Evolutionary conservation across 2,113 vertebrate genomes (phyloP), one percentile per base, ranked within the genome.

Genomic region (Suncus etruscus): DNA sequence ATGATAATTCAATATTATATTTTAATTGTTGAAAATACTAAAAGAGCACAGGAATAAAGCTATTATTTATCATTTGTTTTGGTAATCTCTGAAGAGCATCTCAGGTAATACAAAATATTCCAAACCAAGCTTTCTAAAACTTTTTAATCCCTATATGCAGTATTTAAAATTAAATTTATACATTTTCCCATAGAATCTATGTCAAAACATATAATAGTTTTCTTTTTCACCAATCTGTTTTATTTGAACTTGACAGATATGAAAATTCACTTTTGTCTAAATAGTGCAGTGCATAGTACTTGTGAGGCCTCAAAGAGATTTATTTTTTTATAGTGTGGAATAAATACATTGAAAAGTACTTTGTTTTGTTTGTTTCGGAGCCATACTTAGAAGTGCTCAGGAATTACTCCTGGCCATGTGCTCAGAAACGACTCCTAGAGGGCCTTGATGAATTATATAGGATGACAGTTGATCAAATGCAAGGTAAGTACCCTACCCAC

Each of bases 151-250:
- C 31, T 86, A 16, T 15, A 70, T 1, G 25, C 48, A 74, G 11
- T 94, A 50, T 79, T 91, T 45, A 83, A 81, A 94, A 95, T 85
- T 93, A 81, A 74, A 93, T 94, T 93, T 95, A 63, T 87, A 83
- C 91, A 83, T n/a, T 90, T 48, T 87, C 87, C 29, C 54, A 70
- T 79, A 87, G 68, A 69, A 80, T 86, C 95, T 89, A 83, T 77
- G 54, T 92, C 72, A 91, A 94, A 93, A 94, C 61, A 94, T 86
- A 87, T 88, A 91, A 94, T 87, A 79, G 82, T 89, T 91, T 95
- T 94, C 79, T 91, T 79, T 75, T 70, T 39, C 83, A 91, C 87
- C 93, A 91, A 87, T 73, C 72, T 91, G 83, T 31, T 50, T 80
- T 83, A 92, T 92, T 94, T 95, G 83, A 85, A 73, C 87, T 83